phyloP scores from a whole-genome alignment of 2,113 vertebrate genomes.

The Xenopus laevis region DNA sequence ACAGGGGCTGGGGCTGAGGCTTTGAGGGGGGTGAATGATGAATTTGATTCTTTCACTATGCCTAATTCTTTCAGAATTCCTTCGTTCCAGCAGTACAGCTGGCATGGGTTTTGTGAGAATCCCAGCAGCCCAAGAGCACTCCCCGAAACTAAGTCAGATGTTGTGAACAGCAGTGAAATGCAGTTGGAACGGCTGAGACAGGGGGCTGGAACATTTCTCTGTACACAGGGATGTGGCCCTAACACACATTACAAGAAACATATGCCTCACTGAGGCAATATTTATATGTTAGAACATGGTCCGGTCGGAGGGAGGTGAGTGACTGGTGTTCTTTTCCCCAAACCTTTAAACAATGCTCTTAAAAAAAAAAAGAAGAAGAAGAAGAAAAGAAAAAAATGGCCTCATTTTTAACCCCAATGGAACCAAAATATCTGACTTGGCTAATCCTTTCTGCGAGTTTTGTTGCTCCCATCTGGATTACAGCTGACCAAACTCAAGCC shows the following conservation, averaged over 20 bases:
- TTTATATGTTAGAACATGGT: conserved; percentile 62
- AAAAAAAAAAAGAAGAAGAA: conserved; percentile 28
- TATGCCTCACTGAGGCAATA: conserved; percentile 64
- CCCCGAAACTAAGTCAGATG: conserved; percentile 5
- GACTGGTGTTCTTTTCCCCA: conserved; percentile 44
- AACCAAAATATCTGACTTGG: conserved; percentile 37
- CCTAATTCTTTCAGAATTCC: conserved; percentile 15
- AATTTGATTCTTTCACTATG: not conserved
- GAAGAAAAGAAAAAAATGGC: conserved; percentile 6
- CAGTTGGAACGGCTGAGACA: conserved; percentile 6
- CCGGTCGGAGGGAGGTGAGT: conserved; percentile 66
- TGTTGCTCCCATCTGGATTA: conserved; percentile 36
- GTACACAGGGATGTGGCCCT: conserved; percentile 50
- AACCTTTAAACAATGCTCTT: conserved; percentile 50
- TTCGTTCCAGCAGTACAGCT: conserved; percentile 1
- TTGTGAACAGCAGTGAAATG: conserved; percentile 12
- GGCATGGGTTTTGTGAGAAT: conserved; percentile 6
- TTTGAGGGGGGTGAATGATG: too few species aligned
- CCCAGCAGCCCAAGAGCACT: not conserved
- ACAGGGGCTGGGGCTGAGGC: too few species aligned
- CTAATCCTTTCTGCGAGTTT: conserved; percentile 21
- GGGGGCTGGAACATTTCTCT: conserved; percentile 57
- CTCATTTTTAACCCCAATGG: conserved; percentile 52
- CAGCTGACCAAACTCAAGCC: conserved; percentile 40
- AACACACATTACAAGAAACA: conserved; percentile 65